Conservation (phyloP, 2,888 invertebrate species). For the Leptinotarsa rubiginosa region DNA sequence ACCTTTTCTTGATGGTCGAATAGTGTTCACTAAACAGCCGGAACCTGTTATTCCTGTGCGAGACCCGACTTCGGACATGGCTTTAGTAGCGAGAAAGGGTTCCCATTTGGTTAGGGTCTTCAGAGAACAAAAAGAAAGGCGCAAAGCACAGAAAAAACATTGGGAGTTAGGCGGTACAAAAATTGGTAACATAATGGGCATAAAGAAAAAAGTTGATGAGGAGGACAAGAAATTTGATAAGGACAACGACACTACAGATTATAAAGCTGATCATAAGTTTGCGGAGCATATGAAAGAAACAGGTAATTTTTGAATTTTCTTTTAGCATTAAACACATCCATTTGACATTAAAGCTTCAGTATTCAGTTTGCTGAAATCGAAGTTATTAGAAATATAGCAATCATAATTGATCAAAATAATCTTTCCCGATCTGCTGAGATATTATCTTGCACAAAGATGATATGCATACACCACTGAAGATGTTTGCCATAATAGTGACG, state of each 20-base stretch:
- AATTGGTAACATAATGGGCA: constrained; percentile 96
- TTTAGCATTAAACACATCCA: not conserved
- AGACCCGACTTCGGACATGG: constrained; percentile 98
- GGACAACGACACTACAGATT: constrained; percentile 82
- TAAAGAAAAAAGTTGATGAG: constrained; percentile 83
- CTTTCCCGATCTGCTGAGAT: too few relatives aligned
- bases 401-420: too few relatives aligned
- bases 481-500: too few relatives aligned
- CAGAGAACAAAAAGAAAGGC: constrained; percentile 96
- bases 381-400: not conserved
- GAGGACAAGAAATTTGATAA: constrained; percentile 75
- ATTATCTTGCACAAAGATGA: too few relatives aligned
- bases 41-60: constrained; percentile 97
- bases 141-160: constrained; percentile 97
- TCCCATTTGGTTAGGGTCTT: constrained; percentile 89
- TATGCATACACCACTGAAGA: too few relatives aligned
- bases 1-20: constrained; percentile 97
- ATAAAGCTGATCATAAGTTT: constrained; percentile 94
- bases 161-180: constrained; percentile 98
- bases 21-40: constrained; percentile 98
- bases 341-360: too few relatives aligned
- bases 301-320: constrained; percentile 49
- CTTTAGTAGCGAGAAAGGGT: constrained; percentile 93
- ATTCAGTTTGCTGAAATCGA: not conserved
- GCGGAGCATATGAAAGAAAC: constrained; percentile 91